These are phyloP conservation scores for Eupithecia vulgata DNA, from an alignment of 2,888 invertebrate genomes.

Conservation along the genomic window DNA sequence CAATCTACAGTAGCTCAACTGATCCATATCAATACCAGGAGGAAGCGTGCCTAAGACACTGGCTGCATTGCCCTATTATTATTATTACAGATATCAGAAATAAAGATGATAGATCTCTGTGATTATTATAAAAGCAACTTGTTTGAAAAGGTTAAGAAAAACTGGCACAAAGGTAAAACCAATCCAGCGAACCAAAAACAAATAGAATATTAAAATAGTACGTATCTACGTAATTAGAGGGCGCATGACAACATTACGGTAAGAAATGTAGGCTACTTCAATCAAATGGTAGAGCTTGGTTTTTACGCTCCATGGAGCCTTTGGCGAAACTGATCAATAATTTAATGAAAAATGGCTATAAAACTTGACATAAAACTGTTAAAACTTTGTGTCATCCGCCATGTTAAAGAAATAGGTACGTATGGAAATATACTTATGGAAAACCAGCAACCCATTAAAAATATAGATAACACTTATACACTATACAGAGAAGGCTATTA, in stretches of 20 bases:
- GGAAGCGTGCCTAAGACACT: no score
- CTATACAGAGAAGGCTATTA: no score
- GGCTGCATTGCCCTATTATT: no score
- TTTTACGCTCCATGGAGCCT: neutral
- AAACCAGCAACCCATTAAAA: no score
- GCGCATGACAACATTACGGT: neutral
- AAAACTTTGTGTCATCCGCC: neutral
- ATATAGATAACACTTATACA: no score
- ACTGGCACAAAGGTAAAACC: neutral
- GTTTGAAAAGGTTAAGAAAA: neutral
- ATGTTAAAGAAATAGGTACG: neutral
- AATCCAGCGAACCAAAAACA: neutral
- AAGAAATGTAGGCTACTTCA: neutral
- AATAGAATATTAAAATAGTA: constrained; percentile 15
- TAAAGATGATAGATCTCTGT: no score
- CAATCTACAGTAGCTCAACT: no score
- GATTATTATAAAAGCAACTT: neutral
- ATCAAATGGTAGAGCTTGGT: neutral
- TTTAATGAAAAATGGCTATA: neutral
- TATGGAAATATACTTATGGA: no score
- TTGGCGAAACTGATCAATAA: neutral
- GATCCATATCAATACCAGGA: no score
- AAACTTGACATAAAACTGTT: neutral
- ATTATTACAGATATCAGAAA: no score
- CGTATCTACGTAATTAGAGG: neutral